phyloP scores from a whole-genome alignment of 92 coral and sea anemone species.

The Palythoa grandis region DNA sequence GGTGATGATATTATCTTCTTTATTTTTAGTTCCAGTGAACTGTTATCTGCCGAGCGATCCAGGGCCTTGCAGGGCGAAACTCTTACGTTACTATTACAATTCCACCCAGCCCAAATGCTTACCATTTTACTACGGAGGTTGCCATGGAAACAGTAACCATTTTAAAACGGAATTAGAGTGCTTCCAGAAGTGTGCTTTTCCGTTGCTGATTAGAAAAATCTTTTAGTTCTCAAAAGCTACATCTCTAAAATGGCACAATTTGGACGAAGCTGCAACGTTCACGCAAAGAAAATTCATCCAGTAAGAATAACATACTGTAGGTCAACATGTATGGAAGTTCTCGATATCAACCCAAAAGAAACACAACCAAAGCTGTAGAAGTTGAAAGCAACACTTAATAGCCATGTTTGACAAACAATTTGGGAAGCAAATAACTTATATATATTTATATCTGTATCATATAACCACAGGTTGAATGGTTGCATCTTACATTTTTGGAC shows the following conservation, averaged over 20 bases:
- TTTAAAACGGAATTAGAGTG: slow-evolving; percentile 1
- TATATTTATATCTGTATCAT: no score
- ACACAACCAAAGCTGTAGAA: no score
- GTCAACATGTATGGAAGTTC: no score
- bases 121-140: slow-evolving; percentile 18
- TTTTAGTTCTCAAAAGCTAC: not conserved
- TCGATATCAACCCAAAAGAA: no score
- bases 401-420: no score
- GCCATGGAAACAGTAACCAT: slow-evolving; percentile 11
- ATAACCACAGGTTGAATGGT: no score
- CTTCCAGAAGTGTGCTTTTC: slow-evolving; percentile 2
- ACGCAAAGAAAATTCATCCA: no score
- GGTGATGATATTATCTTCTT: not conserved
- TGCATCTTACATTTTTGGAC: no score
- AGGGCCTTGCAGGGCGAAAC: not conserved
- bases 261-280: not conserved
- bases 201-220: not conserved
- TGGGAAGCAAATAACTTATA: no score
- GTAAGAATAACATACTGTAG: no score
- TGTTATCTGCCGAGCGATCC: slow-evolving; percentile 18
- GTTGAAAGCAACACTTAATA: no score
- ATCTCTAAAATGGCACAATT: not conserved
- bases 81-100: slow-evolving; percentile 4
- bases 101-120: not conserved
- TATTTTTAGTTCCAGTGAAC: not conserved